Base-by-base conservation (phyloP, 2,797 vertebrate species). In the Hippoglossus hippoglossus region DNA sequence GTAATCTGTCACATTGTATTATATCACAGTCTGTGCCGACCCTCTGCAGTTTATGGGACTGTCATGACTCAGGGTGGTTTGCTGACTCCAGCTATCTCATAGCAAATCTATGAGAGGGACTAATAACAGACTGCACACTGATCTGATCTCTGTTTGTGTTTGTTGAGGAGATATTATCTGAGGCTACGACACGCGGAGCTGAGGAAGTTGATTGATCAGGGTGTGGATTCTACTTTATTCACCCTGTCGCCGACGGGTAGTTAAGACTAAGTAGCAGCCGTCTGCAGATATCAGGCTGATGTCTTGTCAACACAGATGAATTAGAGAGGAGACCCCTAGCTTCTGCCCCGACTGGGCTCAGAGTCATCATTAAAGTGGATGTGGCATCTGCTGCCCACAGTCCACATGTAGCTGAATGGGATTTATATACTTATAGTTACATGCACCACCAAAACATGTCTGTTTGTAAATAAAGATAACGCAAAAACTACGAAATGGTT, bases 71-170 rank as follows among this genome's bases (percentile, higher is more conserved):
- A 59, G 26, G 54, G 19, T n/a, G 28, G 16, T 56, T n/a, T 21
- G 54, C 54, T 4, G 26, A 56, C 54, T 56, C n/a, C 18, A 19
- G 55, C 55, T 4, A 36, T 36, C 31, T 18, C 52, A 54, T 16
- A 18, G 6, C 7, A 4, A 12, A 22, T 36, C 44, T 28, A 44
- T 21, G 25, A 49, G 59, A 5, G 44, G 24, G 24, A 15, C 5
- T 46, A 47, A 28, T 47, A 47, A 3, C 9, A 19, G 39, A 41
- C 12, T 4, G 25, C 24, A 28, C 44, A 7, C 25, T 15, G 60
- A 62, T 62, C 44, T 31, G 60, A 28, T 25, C 25, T 18, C n/a
- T n/a, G 59, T 28, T 26, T 47, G 36, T 25, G 36, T 61, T 47
- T 61, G 59, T 25, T 13, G 26, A 62, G 26, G 46, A 62, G 18